Evolutionary conservation across 37 sponge, comb jelly and placozoan genomes (phyloP), one percentile per base, ranked within the genome.

Genomic region (Crambe crambe): DNA sequence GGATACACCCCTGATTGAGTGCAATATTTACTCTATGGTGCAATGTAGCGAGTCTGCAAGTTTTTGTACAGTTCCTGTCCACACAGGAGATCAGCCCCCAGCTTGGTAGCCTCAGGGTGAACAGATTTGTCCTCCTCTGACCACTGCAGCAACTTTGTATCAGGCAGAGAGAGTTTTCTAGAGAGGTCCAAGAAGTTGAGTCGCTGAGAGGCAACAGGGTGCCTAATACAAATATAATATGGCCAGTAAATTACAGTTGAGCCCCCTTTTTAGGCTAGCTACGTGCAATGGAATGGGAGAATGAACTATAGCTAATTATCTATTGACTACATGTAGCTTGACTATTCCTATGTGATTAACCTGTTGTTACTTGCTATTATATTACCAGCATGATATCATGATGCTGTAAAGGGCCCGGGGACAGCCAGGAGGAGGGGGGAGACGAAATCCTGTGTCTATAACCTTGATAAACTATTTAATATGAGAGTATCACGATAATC

Each of bases 71-170:
- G 78, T 1, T 70, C 43, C 1, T 29, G 20, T 36, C 61, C 70
- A 30, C 4, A 35, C 31, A 76, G 30, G 51, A 85, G 85, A 17
- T 22, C 26, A 42, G 78, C 85, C 29, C 85, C 85, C 59, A 85
- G 51, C 61, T 26, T 60, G 56, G 42, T 22, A 37, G 78, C 77
- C 71, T 72, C 65, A n/a, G 76, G 72, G 27, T 62, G 60, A 0
- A 22, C 65, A 42, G 51, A 56, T 37, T 58, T 78, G 78, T 85
- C 85, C n/a, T 68, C 68, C 31, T 66, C 77, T 35, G 35, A 39
- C 85, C 85, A 85, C 27, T 60, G 38, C 47, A 85, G 85, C 38
- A 85, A 72, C 22, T 30, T 58, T 0, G 64, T 20, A 42, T 85
- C 85, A 23, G 85, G 72, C 20, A 72, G 56, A 17, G 57, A 56